Base-by-base conservation (phyloP, 2,888 invertebrate species). In the Drosophila robusta region DNA sequence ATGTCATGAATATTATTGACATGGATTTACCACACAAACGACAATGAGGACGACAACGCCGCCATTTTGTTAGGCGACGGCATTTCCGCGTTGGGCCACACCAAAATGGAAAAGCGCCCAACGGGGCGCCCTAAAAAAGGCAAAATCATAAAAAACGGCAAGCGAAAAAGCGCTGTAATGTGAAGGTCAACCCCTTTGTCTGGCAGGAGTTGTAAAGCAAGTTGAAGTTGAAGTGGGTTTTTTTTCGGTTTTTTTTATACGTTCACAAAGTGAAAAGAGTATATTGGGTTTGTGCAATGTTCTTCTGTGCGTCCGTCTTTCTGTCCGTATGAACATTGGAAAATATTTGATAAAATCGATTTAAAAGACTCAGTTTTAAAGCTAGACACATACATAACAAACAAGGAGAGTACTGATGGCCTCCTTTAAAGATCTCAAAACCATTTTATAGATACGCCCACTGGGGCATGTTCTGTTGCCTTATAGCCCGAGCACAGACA, bases 1-100 rank as follows among this genome's bases (percentile, higher is more conserved):
- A 84, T 88, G 87, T 80, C 89, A 80, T 86, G 89, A 88, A 88
- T 83, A 84, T 88, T 84, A 83, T 84, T 88, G 84, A 84, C 83
- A 83, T 83, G 80, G 75, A 84, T 83, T 84, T 88, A 56, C 70
- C 67, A 42, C 74, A 70, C 34, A 65, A 49, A 42, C 50, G 55
- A 60, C 46, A 58, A 63, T 47, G 18, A 49, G 47, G 42, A 57
- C 64, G 42, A n/a, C 18, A 16, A 24, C 22, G 60, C n/a, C 79
- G 76, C 85, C 70, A 77, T 87, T 70, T 68, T 81, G 76, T 82
- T 78, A 39, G 49, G 67, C 67, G 45, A 57, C 64, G 54, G 44
- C 71, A 72, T 68, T 78, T 66, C 73, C 73, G 79, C 68, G 24
- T 18, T 55, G 16, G 4, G 49, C 34, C 42, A 47, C 24, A 39